Percentiles rank a stretch among this genome's conserved stretches.
Conservation (phyloP, 30 jellyfish, hydroid and myxozoan genomes). For the Aurelia sp. region DNA sequence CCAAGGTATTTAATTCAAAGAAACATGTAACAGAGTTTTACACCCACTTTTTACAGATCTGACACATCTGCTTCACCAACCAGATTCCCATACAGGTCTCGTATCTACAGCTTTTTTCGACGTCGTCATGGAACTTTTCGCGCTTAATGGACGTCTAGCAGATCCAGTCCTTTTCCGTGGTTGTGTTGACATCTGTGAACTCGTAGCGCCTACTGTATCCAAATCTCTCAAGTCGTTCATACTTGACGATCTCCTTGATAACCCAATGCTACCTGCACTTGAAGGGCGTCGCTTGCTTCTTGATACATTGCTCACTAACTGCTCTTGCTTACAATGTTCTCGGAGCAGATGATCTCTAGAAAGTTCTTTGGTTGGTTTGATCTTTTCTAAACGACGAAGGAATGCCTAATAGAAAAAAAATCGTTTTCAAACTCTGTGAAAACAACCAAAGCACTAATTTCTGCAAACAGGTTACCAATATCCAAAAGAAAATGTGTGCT, state of each 20-base stretch:
- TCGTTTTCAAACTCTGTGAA: background rate
- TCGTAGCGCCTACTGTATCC: slow-evolving; percentile 60
- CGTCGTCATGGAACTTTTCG: background rate
- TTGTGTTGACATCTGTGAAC: slow-evolving; percentile 34
- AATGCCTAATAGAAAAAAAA: slow-evolving; percentile 51
- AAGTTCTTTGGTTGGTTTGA: slow-evolving; percentile 88
- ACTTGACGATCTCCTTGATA: slow-evolving; percentile 45
- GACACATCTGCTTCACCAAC: slow-evolving; percentile 29
- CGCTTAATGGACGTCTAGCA: slow-evolving; percentile 25
- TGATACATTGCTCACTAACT: slow-evolving; percentile 56
- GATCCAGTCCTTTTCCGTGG: slow-evolving; percentile 37
- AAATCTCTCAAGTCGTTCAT: slow-evolving; percentile 40
- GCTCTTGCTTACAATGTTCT: slow-evolving; percentile 75
- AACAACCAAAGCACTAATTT: no score
- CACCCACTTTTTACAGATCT: no score
- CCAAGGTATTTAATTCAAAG: no score
- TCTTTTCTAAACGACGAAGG: slow-evolving; percentile 73
- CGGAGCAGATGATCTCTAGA: slow-evolving; percentile 69
- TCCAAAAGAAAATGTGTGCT: no score
- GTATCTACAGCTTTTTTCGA: slow-evolving; percentile 17
- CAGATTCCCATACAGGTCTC: slow-evolving; percentile 80
- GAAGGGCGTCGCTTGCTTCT: slow-evolving; percentile 81
- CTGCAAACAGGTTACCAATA: no score
- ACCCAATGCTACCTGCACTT: slow-evolving; percentile 14
- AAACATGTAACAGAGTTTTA: no score